Base-by-base conservation (phyloP, 2,888 invertebrate genomes). In the Aphodius granarius region DNA sequence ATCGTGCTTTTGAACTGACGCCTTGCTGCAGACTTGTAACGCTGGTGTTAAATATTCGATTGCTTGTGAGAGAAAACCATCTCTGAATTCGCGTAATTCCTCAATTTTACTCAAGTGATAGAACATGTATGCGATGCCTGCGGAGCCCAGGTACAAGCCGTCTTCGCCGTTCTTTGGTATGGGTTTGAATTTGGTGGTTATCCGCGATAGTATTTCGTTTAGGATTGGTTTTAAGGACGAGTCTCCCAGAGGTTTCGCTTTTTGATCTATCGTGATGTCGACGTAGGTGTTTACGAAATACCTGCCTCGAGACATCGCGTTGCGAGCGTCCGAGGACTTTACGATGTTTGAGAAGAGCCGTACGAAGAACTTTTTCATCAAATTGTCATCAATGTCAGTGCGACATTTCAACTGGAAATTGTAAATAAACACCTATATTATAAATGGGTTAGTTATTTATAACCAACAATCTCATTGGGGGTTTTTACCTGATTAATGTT, bases 41-140 rank as follows among this genome's bases (percentile, higher is more conserved):
- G 93, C 91, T 9, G 92, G 91, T 73, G 89, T 87, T 17, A 93
- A 86, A 83, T 93, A 94, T 72, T 91, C 89, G 1, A 90, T 81
- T 0, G 91, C 92, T 81, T 90, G 90, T 66, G 91, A 88, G 64
- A 94, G 80, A 75, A 91, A 92, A 0, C 86, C 83, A 9, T 82
- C 78, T 79, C 86, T 89, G 66, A 89, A 85, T 43, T 87, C 86
- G 1, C 86, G 84, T 13, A 91, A 88, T 80, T 83, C 83, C 0
- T 90, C 85, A 70, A 91, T 89, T 83, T 90, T 90, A 16, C 91
- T 89, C 73, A 95, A 83, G 82, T 92, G 91, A 85, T 93, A 92
- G 82, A 92, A 93, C 93, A 94, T 94, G 83, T 91, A 96, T 0
- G 94, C 91, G 71, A 94, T 89, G 9, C 96, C 94, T 66, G 91